phyloP scores from a whole-genome alignment of 2,888 invertebrate species.

The Heliconius charithonia region DNA sequence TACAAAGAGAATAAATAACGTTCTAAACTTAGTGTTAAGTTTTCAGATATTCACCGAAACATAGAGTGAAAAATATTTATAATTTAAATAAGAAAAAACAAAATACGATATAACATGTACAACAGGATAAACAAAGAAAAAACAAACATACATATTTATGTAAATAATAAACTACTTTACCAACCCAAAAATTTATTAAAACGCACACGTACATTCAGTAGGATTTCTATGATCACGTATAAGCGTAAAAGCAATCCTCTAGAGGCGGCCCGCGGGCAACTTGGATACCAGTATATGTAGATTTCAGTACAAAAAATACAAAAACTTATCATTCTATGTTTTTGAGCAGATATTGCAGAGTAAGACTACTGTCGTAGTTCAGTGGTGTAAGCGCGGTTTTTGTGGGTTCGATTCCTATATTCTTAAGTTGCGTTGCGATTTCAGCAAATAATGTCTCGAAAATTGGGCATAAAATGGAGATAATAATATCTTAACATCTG shows the following conservation, averaged over 20 bases:
- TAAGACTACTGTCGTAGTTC: background rate
- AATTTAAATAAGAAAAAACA: background rate
- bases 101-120: background rate
- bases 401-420: background rate
- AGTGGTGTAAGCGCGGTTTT: background rate
- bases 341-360: background rate
- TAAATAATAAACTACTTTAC: slow-evolving; percentile 27
- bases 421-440: too few species aligned
- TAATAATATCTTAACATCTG: background rate
- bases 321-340: background rate
- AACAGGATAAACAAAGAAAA: background rate
- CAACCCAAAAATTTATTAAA: slow-evolving; percentile 38
- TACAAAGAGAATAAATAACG: too few species aligned
- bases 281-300: slow-evolving; percentile 49
- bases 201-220: slow-evolving; percentile 41
- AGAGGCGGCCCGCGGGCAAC: slow-evolving; percentile 57
- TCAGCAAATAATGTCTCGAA: too few species aligned
- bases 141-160: background rate
- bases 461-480: too few species aligned
- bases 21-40: too few species aligned
- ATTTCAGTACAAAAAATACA: slow-evolving; percentile 63
- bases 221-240: slow-evolving; percentile 58
- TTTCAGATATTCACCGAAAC: too few species aligned
- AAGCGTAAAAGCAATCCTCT: slow-evolving; percentile 61
- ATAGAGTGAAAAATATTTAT: too few species aligned